Evolutionary conservation across 2,113 vertebrate species (phyloP).

Genomic region (Zapornia atra): DNA sequence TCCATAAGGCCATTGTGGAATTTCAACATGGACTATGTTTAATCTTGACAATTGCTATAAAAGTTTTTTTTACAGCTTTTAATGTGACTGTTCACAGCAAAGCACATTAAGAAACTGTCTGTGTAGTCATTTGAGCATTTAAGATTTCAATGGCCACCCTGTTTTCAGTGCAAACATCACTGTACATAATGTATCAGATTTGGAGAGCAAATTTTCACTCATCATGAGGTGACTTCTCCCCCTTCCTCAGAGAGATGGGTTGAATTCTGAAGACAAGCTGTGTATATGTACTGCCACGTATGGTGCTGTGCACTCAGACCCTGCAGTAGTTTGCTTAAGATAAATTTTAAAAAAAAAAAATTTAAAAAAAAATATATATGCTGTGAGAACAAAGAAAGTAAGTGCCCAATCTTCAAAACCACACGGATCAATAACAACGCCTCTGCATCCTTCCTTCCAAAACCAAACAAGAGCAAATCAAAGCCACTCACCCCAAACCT

Average conservation of each 20-base stretch:
- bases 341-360: not conserved
- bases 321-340: not conserved
- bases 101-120: not conserved
- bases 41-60: not conserved
- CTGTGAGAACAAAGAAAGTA: not conserved
- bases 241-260: not conserved
- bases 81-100: not conserved
- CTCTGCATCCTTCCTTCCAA: not conserved
- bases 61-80: not conserved
- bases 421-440: not conserved
- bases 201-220: not conserved
- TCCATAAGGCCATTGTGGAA: constrained; percentile 44
- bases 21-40: not conserved
- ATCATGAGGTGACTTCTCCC: not conserved
- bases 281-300: not conserved
- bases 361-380: not conserved
- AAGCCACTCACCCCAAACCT: not conserved
- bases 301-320: not conserved
- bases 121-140: not conserved
- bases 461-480: not conserved
- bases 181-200: not conserved
- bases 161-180: not conserved
- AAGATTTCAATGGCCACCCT: not conserved
- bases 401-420: not conserved
- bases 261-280: not conserved